Evolutionary conservation across 2,113 vertebrate genomes (phyloP).

Genomic region (Pollachius pollachius): DNA sequence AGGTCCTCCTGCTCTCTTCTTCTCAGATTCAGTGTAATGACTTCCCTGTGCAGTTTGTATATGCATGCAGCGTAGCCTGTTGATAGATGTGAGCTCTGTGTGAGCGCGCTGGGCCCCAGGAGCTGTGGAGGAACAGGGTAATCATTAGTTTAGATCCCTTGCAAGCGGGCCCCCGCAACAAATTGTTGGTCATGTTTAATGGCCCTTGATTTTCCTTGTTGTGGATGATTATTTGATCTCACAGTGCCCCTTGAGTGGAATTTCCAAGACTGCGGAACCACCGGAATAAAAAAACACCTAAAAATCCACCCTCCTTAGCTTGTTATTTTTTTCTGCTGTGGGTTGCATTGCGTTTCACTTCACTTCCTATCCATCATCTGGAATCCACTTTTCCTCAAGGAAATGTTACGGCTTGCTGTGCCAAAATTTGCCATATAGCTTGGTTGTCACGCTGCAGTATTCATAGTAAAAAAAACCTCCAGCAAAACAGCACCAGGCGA

Average conservation of each 20-base stretch:
- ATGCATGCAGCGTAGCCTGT: conserved; percentile 30
- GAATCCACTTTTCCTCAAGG: conserved; percentile 17
- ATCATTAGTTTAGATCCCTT: conserved; percentile 44
- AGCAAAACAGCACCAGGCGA: conserved; percentile 21
- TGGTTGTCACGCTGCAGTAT: background rate
- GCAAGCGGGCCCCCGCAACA: conserved; percentile 46
- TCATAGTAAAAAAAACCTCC: conserved; percentile 4
- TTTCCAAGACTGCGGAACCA: conserved; percentile 30
- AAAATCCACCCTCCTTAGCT: no score
- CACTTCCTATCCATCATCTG: background rate
- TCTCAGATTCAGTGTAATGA: conserved; percentile 36
- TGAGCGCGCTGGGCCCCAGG: conserved; percentile 26
- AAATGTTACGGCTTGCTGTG: conserved; percentile 7
- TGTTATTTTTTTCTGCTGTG: conserved; percentile 4
- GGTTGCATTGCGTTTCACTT: background rate
- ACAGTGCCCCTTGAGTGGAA: conserved; percentile 47
- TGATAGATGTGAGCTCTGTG: conserved; percentile 29
- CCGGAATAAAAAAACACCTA: conserved; percentile 21
- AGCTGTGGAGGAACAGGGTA: conserved; percentile 35
- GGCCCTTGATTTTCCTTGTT: conserved; percentile 57
- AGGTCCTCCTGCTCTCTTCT: conserved; percentile 21
- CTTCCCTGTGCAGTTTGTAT: conserved; percentile 37
- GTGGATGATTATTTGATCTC: conserved; percentile 51
- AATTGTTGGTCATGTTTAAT: conserved; percentile 54
- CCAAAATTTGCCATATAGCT: background rate